Conservation (phyloP, 2,888 invertebrate genomes). For the Axea sp. region DNA sequence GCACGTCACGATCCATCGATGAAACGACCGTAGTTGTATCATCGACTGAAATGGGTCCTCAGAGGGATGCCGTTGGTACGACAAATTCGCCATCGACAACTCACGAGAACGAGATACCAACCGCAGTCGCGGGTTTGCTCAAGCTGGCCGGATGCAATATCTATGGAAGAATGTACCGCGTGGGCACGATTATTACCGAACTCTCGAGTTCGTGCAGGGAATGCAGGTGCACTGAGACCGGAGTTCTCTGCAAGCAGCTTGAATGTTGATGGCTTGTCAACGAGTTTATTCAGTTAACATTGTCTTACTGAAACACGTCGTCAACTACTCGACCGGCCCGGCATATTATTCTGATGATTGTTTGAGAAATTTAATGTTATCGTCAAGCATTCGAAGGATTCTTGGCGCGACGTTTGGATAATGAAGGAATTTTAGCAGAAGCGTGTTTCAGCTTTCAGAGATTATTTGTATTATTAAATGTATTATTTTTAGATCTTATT, state of each 20-base stretch:
- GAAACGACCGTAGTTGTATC: conserved; percentile 30
- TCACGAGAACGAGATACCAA: conserved; percentile 69
- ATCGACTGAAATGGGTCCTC: conserved; percentile 48
- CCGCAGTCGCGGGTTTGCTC: conserved; percentile 82
- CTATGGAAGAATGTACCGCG: conserved; percentile 92
- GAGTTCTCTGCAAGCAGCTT: conserved; percentile 89
- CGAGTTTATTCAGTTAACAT: conserved; percentile 18
- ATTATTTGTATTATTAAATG: conserved; percentile 1
- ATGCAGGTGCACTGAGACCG: conserved; percentile 92
- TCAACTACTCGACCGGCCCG: conserved; percentile 1
- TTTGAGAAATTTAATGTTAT: conserved; percentile 29
- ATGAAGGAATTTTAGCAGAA: background rate
- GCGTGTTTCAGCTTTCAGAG: background rate
- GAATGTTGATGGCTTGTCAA: conserved; percentile 80
- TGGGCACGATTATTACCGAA: conserved; percentile 90
- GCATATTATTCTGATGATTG: conserved; percentile 15
- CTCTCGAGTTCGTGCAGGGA: conserved; percentile 90
- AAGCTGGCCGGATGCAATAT: conserved; percentile 94
- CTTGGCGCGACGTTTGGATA: background rate
- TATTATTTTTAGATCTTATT: background rate
- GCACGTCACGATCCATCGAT: conserved; percentile 41
- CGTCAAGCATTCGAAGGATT: conserved; percentile 6
- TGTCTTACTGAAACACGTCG: conserved; percentile 9
- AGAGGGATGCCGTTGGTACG: conserved; percentile 43
- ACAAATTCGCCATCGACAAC: conserved; percentile 63